Conservation (phyloP, 1,140 invertebrate species). For the Paraescarpia echinospica region DNA sequence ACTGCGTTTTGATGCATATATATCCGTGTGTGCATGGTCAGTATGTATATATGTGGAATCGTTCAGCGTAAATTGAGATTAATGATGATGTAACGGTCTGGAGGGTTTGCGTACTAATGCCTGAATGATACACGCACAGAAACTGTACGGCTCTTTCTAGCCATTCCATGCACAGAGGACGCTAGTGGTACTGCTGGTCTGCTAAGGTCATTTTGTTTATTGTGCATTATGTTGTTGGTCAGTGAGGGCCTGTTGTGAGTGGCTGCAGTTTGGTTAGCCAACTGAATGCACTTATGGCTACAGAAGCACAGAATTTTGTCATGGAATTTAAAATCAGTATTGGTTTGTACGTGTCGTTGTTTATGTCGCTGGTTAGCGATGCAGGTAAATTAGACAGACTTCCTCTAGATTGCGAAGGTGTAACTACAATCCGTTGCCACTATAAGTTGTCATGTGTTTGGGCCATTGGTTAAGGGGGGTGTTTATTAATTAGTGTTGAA, state of each 20-base stretch:
- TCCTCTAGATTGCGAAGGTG: not conserved
- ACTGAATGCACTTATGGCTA: not conserved
- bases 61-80: conserved; percentile 1
- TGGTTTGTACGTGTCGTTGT: not conserved
- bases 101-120: not conserved
- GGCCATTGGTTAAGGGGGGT: not conserved
- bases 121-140: not conserved
- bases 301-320: not conserved
- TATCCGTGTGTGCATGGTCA: not conserved
- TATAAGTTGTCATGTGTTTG: not conserved
- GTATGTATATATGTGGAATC: not conserved
- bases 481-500: not conserved
- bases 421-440: not conserved
- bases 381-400: not conserved
- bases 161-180: not conserved
- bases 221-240: not conserved
- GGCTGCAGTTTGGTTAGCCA: not conserved
- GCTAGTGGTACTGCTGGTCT: not conserved
- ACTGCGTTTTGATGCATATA: not conserved
- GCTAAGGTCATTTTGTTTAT: not conserved
- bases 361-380: not conserved
- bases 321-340: not conserved
- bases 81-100: not conserved
- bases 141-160: not conserved
- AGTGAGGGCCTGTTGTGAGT: not conserved